Conservation (phyloP, 2,113 vertebrate genomes). For the Sander lucioperca region DNA sequence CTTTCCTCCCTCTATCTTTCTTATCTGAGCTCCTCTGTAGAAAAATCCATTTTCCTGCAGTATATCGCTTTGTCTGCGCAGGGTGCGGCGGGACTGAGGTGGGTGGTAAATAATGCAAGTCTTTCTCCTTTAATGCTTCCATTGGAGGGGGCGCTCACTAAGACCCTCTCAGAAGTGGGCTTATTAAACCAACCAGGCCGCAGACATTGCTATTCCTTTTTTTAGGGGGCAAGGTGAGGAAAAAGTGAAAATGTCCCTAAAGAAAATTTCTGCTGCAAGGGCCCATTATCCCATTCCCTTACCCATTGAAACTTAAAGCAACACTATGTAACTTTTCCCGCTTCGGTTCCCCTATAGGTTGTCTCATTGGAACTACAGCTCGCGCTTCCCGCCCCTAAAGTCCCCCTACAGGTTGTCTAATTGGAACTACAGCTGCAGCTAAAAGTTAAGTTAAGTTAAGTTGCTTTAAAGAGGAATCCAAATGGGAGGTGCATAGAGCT, state of each 20-base stretch:
- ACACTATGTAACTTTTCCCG: no score
- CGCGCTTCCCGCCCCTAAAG: no score
- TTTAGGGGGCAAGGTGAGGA: constrained; percentile 12
- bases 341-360: no score
- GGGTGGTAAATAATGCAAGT: constrained; percentile 84
- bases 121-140: constrained; percentile 72
- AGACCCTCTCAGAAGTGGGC: constrained; percentile 68
- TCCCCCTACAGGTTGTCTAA: no score
- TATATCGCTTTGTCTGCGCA: constrained; percentile 68
- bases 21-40: constrained; percentile 64
- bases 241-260: constrained; percentile 30
- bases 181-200: constrained; percentile 71
- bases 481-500: constrained; percentile 14
- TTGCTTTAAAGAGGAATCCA: constrained; percentile 13
- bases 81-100: constrained; percentile 57
- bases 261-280: constrained; percentile 27
- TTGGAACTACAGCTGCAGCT: no score
- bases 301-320: constrained; percentile 15
- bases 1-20: constrained; percentile 49
- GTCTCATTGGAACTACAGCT: no score
- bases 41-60: constrained; percentile 80
- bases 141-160: constrained; percentile 56
- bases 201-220: constrained; percentile 26
- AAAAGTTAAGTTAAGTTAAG: no score
- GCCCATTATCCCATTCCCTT: constrained; percentile 14